Base-by-base conservation (phyloP, 23 tunicate species). In the Botrylloides violaceus region DNA sequence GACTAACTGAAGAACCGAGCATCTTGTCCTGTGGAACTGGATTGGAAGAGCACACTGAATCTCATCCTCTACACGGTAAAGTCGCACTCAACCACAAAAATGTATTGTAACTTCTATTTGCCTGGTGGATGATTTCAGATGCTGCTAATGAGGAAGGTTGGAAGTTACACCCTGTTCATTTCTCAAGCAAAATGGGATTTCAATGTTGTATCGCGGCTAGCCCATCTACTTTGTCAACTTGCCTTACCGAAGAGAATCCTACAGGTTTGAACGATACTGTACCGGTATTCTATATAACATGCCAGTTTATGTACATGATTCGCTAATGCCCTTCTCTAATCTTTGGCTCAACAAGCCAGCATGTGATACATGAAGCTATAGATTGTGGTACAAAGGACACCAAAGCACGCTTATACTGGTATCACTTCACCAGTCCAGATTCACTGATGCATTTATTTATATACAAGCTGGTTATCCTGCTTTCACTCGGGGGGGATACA, bases 91-190 rank as follows among this genome's bases (percentile, higher is more conserved):
- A 12, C 55, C 18, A 12, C 18, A 47, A 47, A 12, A 12, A 18
- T 47, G 12, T 47, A 47, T 18, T 12, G 12, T 47, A 12, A 12
- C 12, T 47, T 47, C 12, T 18, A 12, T 47, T 47, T 9, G 23
- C 26, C 23, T 4, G 23, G 23, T 58, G 26, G 26, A 58, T 4
- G 23, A 15, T 23, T 64, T 64, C 0, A 64, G 70, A 32, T 5
- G 33, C 27, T n/a, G 33, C 32, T 37, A 64, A 64, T 7, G 15
- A 30, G 25, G 47, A 68, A 5, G 23, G 12, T 19, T 68, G 74
- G 74, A 68, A 68, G 37, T 34, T 68, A 43, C 56, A 30, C 0
- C 58, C 74, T 5, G 74, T 68, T 23, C 49, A 68, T 18, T 68
- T 35, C 28, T 43, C 58, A 0, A 39, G n/a, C n/a, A 37, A 43